Evolutionary conservation across 2,888 invertebrate species (phyloP).

Genomic region (Pseudococcus jackbeardsleyi): DNA sequence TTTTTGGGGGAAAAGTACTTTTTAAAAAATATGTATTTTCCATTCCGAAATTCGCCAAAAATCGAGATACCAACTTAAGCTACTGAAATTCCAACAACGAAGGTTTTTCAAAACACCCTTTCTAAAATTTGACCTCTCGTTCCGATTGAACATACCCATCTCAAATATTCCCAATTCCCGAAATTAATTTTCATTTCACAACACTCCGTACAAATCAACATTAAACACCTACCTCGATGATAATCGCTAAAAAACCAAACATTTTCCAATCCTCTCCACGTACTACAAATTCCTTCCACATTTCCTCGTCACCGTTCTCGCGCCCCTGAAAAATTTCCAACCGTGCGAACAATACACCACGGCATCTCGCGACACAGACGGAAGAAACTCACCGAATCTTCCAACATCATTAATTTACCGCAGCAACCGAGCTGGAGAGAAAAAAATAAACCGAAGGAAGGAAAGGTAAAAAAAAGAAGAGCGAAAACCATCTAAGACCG

Average conservation of each 20-base stretch:
- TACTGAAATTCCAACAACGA: no score
- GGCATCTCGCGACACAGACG: constrained; percentile 6
- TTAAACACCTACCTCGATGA: neutral
- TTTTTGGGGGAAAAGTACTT: no score
- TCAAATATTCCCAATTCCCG: no score
- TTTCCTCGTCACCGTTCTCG: neutral
- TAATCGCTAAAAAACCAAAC: neutral
- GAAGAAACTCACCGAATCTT: constrained; percentile 20
- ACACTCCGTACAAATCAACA: no score
- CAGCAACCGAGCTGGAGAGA: neutral
- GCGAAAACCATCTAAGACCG: constrained; percentile 41
- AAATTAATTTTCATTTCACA: no score
- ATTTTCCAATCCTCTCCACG: neutral
- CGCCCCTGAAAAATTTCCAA: neutral
- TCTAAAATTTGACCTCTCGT: no score
- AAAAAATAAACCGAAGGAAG: neutral
- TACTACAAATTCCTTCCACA: neutral
- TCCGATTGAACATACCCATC: no score
- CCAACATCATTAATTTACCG: constrained; percentile 60
- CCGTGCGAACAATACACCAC: constrained; percentile 19
- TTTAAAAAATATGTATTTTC: no score
- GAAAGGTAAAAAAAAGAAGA: constrained; percentile 34
- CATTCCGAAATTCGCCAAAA: no score
- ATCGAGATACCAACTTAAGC: no score
- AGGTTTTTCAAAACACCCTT: no score